These are phyloP conservation scores for Conus ventricosus DNA, from an alignment of 1,140 invertebrate genomes.

Conservation along the genomic window DNA sequence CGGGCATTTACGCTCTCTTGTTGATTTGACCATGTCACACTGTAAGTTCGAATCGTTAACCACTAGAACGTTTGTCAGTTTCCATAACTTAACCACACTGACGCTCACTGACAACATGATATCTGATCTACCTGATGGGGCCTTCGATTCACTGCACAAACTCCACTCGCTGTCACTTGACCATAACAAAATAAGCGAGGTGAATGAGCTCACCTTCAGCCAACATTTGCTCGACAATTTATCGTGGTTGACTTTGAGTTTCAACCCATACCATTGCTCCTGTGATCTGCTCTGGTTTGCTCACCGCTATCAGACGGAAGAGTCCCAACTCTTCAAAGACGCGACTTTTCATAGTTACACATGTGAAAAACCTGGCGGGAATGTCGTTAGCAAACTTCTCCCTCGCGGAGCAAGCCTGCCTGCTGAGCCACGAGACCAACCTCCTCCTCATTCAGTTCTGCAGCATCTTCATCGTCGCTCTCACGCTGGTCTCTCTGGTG, in stretches of 20 bases:
- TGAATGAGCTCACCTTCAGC: slow-evolving; percentile 4
- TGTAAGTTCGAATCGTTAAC: not conserved
- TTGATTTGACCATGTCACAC: not conserved
- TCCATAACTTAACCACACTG: not conserved
- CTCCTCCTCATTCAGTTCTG: too few relatives aligned
- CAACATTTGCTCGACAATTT: not conserved
- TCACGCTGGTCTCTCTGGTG: too few relatives aligned
- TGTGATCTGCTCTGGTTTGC: slow-evolving; percentile 37
- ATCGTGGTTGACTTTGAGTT: not conserved
- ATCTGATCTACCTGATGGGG: not conserved
- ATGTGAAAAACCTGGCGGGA: not conserved
- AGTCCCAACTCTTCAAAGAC: not conserved
- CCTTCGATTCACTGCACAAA: not conserved
- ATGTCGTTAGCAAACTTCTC: too few relatives aligned
- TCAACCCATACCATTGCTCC: slow-evolving; percentile 29
- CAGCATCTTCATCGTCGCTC: too few relatives aligned
- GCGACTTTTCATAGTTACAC: not conserved
- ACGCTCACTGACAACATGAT: not conserved
- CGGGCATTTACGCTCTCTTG: not conserved
- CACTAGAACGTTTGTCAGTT: not conserved
- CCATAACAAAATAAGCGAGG: not conserved
- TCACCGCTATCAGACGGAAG: slow-evolving; percentile 17
- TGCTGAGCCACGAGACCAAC: too few relatives aligned
- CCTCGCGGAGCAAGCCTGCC: too few relatives aligned
- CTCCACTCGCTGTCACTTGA: not conserved